Conservation (phyloP, 2,888 invertebrate species). For the Leucophenga montana region DNA sequence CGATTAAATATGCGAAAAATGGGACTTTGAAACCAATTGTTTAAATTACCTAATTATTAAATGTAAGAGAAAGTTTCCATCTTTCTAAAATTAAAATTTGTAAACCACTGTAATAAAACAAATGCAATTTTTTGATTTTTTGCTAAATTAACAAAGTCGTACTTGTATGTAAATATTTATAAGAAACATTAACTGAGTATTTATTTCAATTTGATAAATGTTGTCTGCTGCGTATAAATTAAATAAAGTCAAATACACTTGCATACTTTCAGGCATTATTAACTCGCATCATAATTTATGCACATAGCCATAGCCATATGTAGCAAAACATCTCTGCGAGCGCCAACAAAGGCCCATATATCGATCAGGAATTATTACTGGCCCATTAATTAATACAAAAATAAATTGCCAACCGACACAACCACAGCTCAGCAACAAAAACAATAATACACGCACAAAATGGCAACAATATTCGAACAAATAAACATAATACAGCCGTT, state of each 20-base stretch:
- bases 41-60: too few species aligned
- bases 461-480: constrained; percentile 47
- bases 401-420: constrained; percentile 61
- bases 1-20: too few species aligned
- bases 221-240: constrained; percentile 52
- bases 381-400: constrained; percentile 68
- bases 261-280: constrained; percentile 50
- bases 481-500: constrained; percentile 61
- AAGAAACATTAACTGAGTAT: constrained; percentile 26
- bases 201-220: constrained; percentile 41
- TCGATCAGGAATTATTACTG: constrained; percentile 60
- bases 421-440: constrained; percentile 37
- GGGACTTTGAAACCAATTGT: too few species aligned
- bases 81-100: too few species aligned
- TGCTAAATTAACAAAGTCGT: too few species aligned
- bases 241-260: constrained; percentile 48
- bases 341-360: constrained; percentile 34
- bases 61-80: too few species aligned
- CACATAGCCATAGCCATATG: constrained; percentile 5
- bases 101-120: too few species aligned
- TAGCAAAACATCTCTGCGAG: constrained; percentile 17
- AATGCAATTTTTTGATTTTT: too few species aligned
- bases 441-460: constrained; percentile 40
- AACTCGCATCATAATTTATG: constrained; percentile 49
- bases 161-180: too few species aligned